phyloP scores from a whole-genome alignment of 2,888 invertebrate genomes.

The Drosophila prolongata region DNA sequence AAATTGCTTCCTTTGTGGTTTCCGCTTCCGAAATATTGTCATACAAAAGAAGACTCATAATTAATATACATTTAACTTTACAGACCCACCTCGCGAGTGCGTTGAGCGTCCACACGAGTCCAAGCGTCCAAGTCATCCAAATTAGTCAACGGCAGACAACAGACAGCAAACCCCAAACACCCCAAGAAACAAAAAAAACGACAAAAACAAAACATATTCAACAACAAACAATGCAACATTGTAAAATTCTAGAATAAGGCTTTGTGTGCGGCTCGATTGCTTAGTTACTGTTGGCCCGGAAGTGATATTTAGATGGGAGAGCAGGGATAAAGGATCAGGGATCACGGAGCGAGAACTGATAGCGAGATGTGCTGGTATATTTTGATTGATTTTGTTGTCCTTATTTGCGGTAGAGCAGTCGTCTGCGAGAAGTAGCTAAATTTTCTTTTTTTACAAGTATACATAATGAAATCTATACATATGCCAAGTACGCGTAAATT shows the following conservation, averaged over 20 bases:
- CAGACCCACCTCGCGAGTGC: slow-evolving; percentile 82
- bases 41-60: neutral
- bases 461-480: slow-evolving; percentile 51
- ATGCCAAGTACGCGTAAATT: slow-evolving; percentile 51
- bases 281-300: slow-evolving; percentile 65
- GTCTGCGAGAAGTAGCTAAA: slow-evolving; percentile 65
- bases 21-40: too few species aligned
- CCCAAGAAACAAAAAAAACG: slow-evolving; percentile 15
- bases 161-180: slow-evolving; percentile 19
- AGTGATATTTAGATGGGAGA: slow-evolving; percentile 53
- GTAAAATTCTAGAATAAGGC: slow-evolving; percentile 75
- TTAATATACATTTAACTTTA: slow-evolving; percentile 29
- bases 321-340: slow-evolving; percentile 13
- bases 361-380: slow-evolving; percentile 69
- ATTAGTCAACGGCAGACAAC: slow-evolving; percentile 44
- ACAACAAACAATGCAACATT: slow-evolving; percentile 73
- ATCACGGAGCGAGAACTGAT: slow-evolving; percentile 32
- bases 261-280: slow-evolving; percentile 70
- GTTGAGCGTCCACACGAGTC: slow-evolving; percentile 59
- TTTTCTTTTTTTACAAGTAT: slow-evolving; percentile 74
- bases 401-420: slow-evolving; percentile 55
- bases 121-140: slow-evolving; percentile 40
- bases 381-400: slow-evolving; percentile 58
- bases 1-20: neutral
- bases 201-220: slow-evolving; percentile 33